Evolutionary conservation across 2,888 invertebrate genomes (phyloP), one percentile per base, ranked within the genome.

Genomic region (Mythimna albipuncta): DNA sequence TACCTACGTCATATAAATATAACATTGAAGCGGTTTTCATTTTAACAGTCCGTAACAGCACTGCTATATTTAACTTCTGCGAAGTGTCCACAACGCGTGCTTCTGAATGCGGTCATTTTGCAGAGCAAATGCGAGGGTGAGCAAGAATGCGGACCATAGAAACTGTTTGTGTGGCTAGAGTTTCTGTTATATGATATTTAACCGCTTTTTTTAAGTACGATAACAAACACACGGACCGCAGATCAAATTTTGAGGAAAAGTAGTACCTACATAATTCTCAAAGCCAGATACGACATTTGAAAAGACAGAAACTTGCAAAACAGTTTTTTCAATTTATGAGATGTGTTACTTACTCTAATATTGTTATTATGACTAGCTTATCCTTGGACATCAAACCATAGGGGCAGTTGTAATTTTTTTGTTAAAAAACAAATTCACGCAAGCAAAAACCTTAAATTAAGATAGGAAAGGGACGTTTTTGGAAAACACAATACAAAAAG

Each of bases 71-170:
- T 68, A 81, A 77, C 69, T 71, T 74, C 9, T 52, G 63, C 26
- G 62, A n/a, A 77, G 59, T 69, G 71, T 72, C 71, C 72, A 67
- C 64, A 67, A 64, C 69, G 72, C 50, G 64, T 68, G 75, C 81
- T 83, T 87, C 84, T 88, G 86, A 86, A 89, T 87, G 83, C 83
- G 68, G 86, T 79, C 82, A 89, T 89, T 90, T 90, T 81, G 79
- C 73, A 71, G 77, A 79, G 85, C 66, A 86, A 79, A 87, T 86
- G 81, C 69, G 69, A 87, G 78, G 81, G 82, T 78, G 71, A 77
- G 76, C 84, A 89, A 87, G 84, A 89, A 89, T 81, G 83, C 83
- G 72, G 79, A 72, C 63, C 64, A 64, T 80, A 85, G 85, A 85
- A 88, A 88, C 84, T 86, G 86, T 87, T 88, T 89, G 86, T 78